These are phyloP conservation scores for Darevskia mixta DNA, from an alignment of 2,797 vertebrate species.

Conservation along the genomic window DNA sequence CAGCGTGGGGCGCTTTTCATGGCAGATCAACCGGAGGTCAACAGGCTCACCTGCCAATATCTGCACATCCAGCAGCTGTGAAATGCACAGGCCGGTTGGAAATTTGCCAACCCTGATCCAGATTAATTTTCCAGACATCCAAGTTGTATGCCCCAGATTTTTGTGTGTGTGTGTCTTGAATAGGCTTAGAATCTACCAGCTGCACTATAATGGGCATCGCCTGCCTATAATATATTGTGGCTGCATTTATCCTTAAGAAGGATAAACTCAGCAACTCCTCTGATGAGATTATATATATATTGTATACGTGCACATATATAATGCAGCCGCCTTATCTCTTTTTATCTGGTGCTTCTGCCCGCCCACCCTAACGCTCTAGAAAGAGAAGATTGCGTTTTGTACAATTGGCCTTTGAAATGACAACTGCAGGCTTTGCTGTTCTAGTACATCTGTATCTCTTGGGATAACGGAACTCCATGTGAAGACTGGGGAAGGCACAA, in stretches of 20 bases:
- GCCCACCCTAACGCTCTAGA: too few species aligned
- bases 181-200: neutral
- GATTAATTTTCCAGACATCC: slow-evolving; percentile 7
- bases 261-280: neutral
- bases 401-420: too few species aligned
- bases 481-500: too few species aligned
- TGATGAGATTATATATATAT: neutral
- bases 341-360: neutral
- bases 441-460: too few species aligned
- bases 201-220: neutral
- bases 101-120: neutral
- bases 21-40: too few species aligned
- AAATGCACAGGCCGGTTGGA: neutral
- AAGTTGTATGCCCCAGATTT: neutral
- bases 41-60: neutral
- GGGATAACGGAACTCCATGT: too few species aligned
- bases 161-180: neutral
- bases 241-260: neutral
- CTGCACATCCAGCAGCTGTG: neutral
- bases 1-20: too few species aligned
- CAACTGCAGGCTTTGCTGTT: too few species aligned
- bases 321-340: too few species aligned
- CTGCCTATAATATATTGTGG: too few species aligned
- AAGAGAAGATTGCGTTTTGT: neutral
- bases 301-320: too few species aligned